phyloP scores from a whole-genome alignment of 2,797 vertebrate species.

The Sciurus vulgaris region DNA sequence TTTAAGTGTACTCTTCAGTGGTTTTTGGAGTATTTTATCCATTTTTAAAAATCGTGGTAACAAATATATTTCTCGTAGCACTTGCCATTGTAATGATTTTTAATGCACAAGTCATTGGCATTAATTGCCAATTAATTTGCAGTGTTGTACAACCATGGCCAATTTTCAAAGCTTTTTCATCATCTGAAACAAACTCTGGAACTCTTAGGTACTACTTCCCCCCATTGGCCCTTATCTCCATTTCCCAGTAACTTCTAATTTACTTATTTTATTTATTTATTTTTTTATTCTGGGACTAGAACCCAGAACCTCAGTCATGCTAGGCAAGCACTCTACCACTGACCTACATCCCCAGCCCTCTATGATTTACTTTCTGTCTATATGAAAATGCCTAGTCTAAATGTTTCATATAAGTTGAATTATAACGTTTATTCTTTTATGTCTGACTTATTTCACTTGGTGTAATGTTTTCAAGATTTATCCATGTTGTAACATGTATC shows the following conservation, averaged over 20 bases:
- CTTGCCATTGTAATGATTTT: not conserved
- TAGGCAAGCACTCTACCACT: not conserved
- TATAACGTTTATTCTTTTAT: not conserved
- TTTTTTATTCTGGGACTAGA: no score
- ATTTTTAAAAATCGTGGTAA: constrained; percentile 22
- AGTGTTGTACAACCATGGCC: not conserved
- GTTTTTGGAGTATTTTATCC: not conserved
- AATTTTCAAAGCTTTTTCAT: constrained; percentile 20
- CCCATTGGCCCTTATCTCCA: not conserved
- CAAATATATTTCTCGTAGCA: not conserved
- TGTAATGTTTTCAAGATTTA: constrained; percentile 27
- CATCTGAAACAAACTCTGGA: not conserved
- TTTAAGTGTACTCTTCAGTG: not conserved
- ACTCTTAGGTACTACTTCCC: not conserved
- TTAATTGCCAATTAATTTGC: not conserved
- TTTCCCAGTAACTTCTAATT: not conserved
- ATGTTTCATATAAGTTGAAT: not conserved
- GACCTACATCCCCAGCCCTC: not conserved
- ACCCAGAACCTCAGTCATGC: no score
- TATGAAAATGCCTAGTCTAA: constrained; percentile 23
- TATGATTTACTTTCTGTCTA: constrained; percentile 10
- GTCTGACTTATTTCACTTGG: constrained; percentile 6
- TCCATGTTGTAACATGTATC: not conserved
- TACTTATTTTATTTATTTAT: not conserved
- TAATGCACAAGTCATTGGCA: not conserved